Evolutionary conservation across 2,888 invertebrate species (phyloP).

Genomic region (Notodonta ziczac): DNA sequence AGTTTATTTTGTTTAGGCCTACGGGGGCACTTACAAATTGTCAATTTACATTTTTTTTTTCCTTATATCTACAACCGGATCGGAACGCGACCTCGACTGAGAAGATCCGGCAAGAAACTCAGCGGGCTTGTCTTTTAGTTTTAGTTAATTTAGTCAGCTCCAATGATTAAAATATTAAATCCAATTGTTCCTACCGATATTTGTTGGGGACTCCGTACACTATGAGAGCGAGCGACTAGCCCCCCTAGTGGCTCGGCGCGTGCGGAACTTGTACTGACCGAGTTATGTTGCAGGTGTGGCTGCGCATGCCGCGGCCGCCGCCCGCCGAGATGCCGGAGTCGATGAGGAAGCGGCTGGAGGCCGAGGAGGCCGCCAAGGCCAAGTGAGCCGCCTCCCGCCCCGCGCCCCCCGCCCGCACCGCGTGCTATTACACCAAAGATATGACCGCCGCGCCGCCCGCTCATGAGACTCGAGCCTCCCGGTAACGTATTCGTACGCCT

Average conservation of each 20-base stretch:
- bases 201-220: constrained; percentile 52
- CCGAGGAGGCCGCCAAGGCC: constrained; percentile 64
- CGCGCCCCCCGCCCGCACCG: background rate
- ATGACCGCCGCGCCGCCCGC: constrained; percentile 2
- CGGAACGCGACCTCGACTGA: no score
- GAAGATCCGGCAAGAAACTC: no score
- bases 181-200: constrained; percentile 78
- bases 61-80: no score
- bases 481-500: background rate
- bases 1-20: no score
- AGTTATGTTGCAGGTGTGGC: constrained; percentile 79
- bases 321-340: constrained; percentile 98
- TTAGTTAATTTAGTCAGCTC: background rate
- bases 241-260: no score
- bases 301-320: constrained; percentile 96
- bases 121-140: no score
- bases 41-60: no score
- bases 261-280: background rate
- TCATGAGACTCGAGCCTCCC: background rate
- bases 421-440: constrained; percentile 11
- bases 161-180: constrained; percentile 61
- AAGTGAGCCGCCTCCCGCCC: constrained; percentile 64
- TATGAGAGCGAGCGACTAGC: constrained; percentile 47
- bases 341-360: constrained; percentile 89
- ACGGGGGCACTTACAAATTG: no score